These are phyloP conservation scores for Chelonia mydas DNA, from an alignment of 2,797 vertebrate species.

Conservation along the genomic window DNA sequence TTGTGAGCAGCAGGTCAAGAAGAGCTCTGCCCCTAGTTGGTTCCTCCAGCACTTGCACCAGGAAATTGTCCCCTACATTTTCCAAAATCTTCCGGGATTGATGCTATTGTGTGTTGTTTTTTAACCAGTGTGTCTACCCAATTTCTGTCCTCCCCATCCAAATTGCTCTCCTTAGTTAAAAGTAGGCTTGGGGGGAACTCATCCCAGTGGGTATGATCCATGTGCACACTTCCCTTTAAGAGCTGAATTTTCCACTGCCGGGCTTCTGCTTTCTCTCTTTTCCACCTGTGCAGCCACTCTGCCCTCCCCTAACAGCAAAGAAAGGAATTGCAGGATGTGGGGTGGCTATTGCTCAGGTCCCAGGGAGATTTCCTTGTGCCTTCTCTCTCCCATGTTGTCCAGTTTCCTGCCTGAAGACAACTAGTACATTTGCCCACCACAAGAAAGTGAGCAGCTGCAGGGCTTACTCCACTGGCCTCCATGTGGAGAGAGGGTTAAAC, in stretches of 20 bases:
- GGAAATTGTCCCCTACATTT: too few relatives aligned
- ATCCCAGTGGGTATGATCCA: too few relatives aligned
- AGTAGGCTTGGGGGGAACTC: too few relatives aligned
- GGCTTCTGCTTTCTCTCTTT: neutral
- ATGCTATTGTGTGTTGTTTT: too few relatives aligned
- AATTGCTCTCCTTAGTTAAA: too few relatives aligned
- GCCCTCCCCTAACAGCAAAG: neutral
- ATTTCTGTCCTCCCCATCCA: too few relatives aligned
- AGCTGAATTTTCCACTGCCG: neutral
- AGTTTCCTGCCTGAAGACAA: neutral
- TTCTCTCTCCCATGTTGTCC: neutral
- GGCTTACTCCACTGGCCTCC: neutral
- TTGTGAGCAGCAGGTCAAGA: too few relatives aligned
- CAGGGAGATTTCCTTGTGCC: neutral
- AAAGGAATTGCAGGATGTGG: neutral
- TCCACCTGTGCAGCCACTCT: neutral
- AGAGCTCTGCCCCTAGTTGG: too few relatives aligned
- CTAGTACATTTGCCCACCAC: neutral
- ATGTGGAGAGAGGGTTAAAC: neutral
- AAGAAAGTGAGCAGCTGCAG: neutral
- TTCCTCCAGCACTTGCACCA: too few relatives aligned
- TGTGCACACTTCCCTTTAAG: neutral
- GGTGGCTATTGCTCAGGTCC: neutral
- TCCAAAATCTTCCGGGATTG: too few relatives aligned
- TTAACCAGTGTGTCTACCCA: too few relatives aligned